These are phyloP conservation scores for Stichodactyla mertensii DNA, from an alignment of 64 coral and sea anemone species.

Conservation along the genomic window DNA sequence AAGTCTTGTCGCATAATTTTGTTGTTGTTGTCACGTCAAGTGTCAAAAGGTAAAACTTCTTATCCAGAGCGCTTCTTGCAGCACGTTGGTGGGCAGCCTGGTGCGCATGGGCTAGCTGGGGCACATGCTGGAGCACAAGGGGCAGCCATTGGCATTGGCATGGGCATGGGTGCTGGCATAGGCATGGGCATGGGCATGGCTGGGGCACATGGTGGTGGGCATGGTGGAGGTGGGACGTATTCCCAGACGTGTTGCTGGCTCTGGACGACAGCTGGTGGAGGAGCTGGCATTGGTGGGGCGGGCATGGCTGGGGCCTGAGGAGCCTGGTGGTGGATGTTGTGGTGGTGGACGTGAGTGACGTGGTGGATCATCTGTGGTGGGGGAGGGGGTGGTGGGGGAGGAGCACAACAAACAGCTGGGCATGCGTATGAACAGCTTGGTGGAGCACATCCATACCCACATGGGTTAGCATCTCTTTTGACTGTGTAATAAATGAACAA, in stretches of 20 bases:
- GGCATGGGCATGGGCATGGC: conserved; percentile 42
- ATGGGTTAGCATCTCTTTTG: conserved; percentile 83
- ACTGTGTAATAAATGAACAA: conserved; percentile 23
- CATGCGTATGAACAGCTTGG: conserved; percentile 56
- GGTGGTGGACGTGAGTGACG: conserved; percentile 72
- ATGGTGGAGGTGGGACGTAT: conserved; percentile 85
- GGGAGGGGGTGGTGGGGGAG: conserved; percentile 74
- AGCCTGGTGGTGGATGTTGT: conserved; percentile 70
- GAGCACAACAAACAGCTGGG: conserved; percentile 45
- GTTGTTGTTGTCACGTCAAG: conserved; percentile 18
- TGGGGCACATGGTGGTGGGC: conserved; percentile 42
- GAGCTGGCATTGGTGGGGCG: conserved; percentile 64
- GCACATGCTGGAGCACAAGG: conserved; percentile 40
- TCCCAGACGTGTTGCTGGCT: conserved; percentile 95
- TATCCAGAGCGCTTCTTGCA: conserved; percentile 82
- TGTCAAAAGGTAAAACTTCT: background rate
- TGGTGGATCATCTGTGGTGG: conserved; percentile 89
- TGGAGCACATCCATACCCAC: conserved; percentile 56
- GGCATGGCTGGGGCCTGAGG: conserved; percentile 73
- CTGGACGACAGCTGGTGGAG: conserved; percentile 79
- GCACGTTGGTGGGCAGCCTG: conserved; percentile 55
- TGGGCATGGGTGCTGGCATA: conserved; percentile 36
- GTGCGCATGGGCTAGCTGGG: conserved; percentile 17
- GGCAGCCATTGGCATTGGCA: conserved; percentile 23
- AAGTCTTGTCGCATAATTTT: conserved; percentile 15